Conservation (phyloP, 2,797 vertebrate genomes). For the Melanotaenia boesemani region DNA sequence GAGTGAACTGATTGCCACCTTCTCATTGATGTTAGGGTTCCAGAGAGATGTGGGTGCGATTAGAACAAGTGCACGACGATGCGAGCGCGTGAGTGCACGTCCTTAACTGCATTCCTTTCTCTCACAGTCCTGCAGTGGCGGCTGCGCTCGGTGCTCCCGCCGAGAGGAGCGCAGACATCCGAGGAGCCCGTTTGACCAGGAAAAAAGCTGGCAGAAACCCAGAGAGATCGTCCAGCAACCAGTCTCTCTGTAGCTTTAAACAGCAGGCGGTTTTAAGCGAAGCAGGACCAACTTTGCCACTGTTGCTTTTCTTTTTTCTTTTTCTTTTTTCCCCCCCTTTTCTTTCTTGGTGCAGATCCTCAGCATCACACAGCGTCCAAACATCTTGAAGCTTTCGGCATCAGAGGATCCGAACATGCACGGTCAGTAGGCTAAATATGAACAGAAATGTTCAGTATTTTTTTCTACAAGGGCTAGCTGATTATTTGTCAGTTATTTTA, state of each 20-base stretch:
- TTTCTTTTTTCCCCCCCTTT: neutral
- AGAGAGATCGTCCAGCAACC: neutral
- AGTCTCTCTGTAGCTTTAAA: neutral
- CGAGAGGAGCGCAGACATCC: slow-evolving; percentile 40
- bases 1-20: slow-evolving; percentile 9
- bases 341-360: slow-evolving; percentile 14
- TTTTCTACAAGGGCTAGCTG: neutral
- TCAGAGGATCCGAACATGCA: slow-evolving; percentile 13
- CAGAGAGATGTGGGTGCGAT: slow-evolving; percentile 5
- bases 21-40: slow-evolving; percentile 27
- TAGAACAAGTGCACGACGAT: neutral
- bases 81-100: slow-evolving; percentile 5
- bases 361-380: slow-evolving; percentile 26
- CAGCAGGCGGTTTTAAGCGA: slow-evolving; percentile 13
- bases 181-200: slow-evolving; percentile 31
- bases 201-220: slow-evolving; percentile 21
- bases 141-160: slow-evolving; percentile 27
- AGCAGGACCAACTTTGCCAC: slow-evolving; percentile 50
- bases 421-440: slow-evolving; percentile 32
- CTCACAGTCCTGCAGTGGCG: slow-evolving; percentile 50
- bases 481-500: neutral
- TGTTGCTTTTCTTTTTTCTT: neutral
- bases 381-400: slow-evolving; percentile 28
- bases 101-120: slow-evolving; percentile 16
- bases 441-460: neutral